Evolutionary conservation across 2,113 vertebrate genomes (phyloP).

Genomic region (Daphoenositta chrysoptera): DNA sequence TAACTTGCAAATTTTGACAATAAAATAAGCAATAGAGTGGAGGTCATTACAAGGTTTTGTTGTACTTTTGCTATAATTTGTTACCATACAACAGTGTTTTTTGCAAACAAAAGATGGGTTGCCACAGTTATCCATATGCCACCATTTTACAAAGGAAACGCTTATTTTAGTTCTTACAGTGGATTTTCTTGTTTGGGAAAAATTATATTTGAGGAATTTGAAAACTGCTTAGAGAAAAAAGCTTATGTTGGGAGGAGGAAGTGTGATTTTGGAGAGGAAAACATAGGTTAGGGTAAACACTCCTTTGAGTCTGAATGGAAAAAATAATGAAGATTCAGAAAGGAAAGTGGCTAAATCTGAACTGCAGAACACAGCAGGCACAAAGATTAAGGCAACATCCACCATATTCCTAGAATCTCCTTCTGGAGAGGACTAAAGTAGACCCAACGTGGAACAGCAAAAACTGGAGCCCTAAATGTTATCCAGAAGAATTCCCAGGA

Average conservation of each 20-base stretch:
- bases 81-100: not conserved
- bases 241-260: not conserved
- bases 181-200: not conserved
- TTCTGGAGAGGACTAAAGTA: not conserved
- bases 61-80: not conserved
- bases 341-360: not conserved
- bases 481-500: not conserved
- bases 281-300: not conserved
- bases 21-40: not conserved
- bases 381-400: rapidly evolving
- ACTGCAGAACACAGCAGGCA: not conserved
- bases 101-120: not conserved
- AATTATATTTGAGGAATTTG: not conserved
- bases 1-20: slow-evolving; percentile 28
- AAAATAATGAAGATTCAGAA: not conserved
- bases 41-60: not conserved
- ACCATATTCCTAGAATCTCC: not conserved
- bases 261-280: not conserved
- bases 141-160: not conserved
- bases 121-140: not conserved
- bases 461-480: not conserved
- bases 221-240: not conserved
- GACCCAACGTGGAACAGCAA: not conserved
- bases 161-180: not conserved
- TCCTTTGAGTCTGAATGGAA: not conserved